Percentiles rank a stretch among this genome's conserved stretches.
Evolutionary conservation across 2,797 vertebrate species (phyloP).

Genomic region (Ispidina lecontei): DNA sequence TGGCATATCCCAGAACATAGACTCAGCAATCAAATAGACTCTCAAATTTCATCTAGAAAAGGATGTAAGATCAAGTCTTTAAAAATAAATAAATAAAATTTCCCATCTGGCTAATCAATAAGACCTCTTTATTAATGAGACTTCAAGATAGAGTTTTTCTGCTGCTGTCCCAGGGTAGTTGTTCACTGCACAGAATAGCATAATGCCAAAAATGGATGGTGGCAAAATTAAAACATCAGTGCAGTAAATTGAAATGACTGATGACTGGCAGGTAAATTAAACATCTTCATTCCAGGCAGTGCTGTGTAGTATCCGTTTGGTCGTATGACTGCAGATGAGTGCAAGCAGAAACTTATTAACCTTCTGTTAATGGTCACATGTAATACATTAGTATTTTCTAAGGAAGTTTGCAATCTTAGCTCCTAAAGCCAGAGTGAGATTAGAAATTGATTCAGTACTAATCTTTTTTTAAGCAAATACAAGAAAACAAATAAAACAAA

Average conservation of each 20-base stretch:
- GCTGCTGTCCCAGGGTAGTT: not conserved
- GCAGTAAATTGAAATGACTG: conserved; percentile 56
- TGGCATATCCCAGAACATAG: not conserved
- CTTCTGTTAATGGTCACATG: conserved; percentile 48
- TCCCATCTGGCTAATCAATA: not conserved
- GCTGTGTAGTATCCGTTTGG: conserved; percentile 7
- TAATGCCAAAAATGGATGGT: not conserved
- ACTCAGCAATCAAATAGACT: not conserved
- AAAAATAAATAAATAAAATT: not conserved
- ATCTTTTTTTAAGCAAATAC: not conserved
- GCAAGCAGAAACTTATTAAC: conserved; percentile 50
- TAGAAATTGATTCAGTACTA: conserved; percentile 63
- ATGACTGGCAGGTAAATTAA: conserved; percentile 37
- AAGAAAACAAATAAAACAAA: not conserved
- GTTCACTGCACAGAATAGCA: conserved; percentile 24
- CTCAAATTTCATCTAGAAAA: conserved; percentile 19
- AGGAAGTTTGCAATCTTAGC: conserved; percentile 51
- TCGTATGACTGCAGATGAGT: conserved; percentile 40
- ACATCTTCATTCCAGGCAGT: not conserved
- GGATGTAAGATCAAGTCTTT: not conserved
- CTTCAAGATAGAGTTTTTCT: conserved; percentile 19
- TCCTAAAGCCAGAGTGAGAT: conserved; percentile 23
- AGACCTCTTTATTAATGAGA: conserved; percentile 12
- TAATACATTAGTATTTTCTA: conserved; percentile 36
- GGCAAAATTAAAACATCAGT: conserved; percentile 70